These are phyloP conservation scores for Nomada fucata DNA, from an alignment of 2,888 invertebrate species.

Conservation along the genomic window DNA sequence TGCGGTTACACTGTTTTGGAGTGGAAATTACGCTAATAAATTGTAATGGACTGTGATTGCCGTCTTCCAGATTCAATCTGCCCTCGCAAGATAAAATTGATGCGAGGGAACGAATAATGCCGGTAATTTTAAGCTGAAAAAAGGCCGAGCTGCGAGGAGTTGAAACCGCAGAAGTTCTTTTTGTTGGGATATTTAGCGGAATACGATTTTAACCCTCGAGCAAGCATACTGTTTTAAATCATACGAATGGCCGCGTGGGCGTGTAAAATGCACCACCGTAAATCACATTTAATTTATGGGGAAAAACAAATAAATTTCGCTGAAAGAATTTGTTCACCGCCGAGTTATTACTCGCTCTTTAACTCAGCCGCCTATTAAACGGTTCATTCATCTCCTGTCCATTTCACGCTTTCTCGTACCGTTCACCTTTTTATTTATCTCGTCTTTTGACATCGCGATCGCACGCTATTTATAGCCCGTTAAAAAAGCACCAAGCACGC, in stretches of 20 bases:
- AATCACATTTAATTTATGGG: conserved; percentile 47
- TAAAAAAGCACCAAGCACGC: neutral
- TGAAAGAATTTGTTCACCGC: conserved; percentile 41
- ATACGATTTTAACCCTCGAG: conserved; percentile 47
- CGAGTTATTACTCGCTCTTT: conserved; percentile 29
- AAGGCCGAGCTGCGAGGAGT: neutral
- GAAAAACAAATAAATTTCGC: conserved; percentile 49
- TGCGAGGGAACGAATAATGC: neutral
- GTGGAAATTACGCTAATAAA: too few relatives aligned
- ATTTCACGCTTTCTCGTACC: neutral
- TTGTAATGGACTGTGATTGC: neutral
- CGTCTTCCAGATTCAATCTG: neutral
- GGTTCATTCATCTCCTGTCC: conserved; percentile 21
- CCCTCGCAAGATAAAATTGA: neutral
- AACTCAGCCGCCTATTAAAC: conserved; percentile 27
- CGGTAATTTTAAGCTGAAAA: neutral
- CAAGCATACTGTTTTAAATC: conserved; percentile 46
- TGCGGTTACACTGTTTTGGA: too few relatives aligned
- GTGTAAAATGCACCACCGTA: conserved; percentile 44
- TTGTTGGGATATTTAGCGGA: neutral
- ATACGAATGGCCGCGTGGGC: conserved; percentile 40
- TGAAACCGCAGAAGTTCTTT: neutral
- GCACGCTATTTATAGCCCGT: conserved; percentile 19
- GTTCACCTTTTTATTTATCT: neutral
- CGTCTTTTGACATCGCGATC: neutral